Percentiles rank a stretch among this genome's conserved stretches.
Conservation (phyloP, 2,888 invertebrate genomes). For the Drosophila peninsularis region DNA sequence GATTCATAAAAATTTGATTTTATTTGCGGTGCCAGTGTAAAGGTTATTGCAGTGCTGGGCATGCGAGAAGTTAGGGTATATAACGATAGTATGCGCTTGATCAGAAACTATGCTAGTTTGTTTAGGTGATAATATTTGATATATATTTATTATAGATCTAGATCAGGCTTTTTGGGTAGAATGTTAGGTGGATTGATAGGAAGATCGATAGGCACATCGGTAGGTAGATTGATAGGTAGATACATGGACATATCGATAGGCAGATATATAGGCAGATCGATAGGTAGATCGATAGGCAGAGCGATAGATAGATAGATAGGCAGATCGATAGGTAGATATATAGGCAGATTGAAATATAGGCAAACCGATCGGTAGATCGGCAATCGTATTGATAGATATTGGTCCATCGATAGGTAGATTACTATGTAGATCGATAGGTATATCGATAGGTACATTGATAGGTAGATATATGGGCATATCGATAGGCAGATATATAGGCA, state of each 20-base stretch:
- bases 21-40: constrained; percentile 33
- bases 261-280: too few species aligned
- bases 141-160: neutral
- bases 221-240: neutral
- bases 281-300: neutral
- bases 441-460: neutral
- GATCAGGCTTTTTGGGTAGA: neutral
- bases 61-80: neutral
- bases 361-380: neutral
- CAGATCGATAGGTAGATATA: neutral
- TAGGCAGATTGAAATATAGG: neutral
- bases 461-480: too few species aligned
- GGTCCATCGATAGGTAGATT: neutral
- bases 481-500: too few species aligned
- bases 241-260: neutral
- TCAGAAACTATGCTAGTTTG: neutral
- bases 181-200: neutral
- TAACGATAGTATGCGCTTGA: neutral
- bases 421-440: neutral
- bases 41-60: neutral
- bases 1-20: constrained; percentile 76
- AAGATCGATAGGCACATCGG: neutral
- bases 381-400: neutral
- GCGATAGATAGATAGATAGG: neutral
- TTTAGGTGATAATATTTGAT: too few species aligned